These are phyloP conservation scores for Ditylenchus weischeri DNA, from an alignment of 2,888 invertebrate species.

Conservation along the genomic window DNA sequence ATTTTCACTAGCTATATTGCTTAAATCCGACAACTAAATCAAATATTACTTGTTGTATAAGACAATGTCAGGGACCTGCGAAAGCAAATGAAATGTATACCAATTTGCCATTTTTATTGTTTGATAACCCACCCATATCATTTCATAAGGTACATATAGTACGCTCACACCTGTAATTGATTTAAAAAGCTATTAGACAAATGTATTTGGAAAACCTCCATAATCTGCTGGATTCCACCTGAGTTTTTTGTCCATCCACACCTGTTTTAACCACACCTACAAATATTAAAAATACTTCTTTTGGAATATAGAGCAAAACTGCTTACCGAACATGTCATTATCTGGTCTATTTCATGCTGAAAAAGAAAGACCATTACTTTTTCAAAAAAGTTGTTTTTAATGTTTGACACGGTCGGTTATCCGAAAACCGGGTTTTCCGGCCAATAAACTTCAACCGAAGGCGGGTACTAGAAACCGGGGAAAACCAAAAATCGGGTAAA, in stretches of 20 bases:
- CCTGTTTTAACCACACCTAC: slow-evolving; percentile 55
- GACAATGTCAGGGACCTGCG: slow-evolving; percentile 61
- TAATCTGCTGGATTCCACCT: slow-evolving; percentile 62
- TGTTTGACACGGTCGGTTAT: no score
- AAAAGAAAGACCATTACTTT: no score
- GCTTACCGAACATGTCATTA: slow-evolving; percentile 50
- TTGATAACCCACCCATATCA: slow-evolving; percentile 59
- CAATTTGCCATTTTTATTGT: background rate
- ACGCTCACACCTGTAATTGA: slow-evolving; percentile 54
- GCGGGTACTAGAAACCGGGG: no score
- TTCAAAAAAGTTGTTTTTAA: no score
- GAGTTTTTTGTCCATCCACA: slow-evolving; percentile 60
- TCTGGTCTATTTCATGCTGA: slow-evolving; percentile 58
- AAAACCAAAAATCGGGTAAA: no score
- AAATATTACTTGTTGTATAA: slow-evolving; percentile 60
- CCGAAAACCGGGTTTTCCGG: no score
- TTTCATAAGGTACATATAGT: slow-evolving; percentile 62
- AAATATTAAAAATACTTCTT: slow-evolving; percentile 14
- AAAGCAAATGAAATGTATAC: background rate
- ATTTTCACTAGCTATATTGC: no score
- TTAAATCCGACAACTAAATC: no score
- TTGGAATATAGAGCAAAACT: background rate
- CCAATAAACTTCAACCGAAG: no score
- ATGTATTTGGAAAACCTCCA: slow-evolving; percentile 46
- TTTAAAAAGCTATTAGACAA: no score